Base-by-base conservation (phyloP, 2,888 invertebrate species). In the Rutpela maculata region DNA sequence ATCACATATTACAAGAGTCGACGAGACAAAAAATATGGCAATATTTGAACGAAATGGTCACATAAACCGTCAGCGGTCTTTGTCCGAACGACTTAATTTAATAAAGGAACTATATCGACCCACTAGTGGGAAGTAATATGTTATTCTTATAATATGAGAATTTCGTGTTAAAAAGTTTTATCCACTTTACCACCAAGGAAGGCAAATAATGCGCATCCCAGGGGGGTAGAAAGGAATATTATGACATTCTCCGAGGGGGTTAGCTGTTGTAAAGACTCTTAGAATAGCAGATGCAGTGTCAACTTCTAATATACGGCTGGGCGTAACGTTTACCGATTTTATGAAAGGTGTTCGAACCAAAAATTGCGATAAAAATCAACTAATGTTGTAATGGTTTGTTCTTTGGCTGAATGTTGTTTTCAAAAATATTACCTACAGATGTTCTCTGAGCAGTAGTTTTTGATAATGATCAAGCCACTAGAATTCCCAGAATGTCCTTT, bases 191-290 rank as follows among this genome's bases (percentile, higher is more conserved):
- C 86, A 86, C 87, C 86, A 83, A 83, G 81, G 86, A 84, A 80
- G 85, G 65, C 79, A 77, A 84, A 88, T 87, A 87, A 86, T 86
- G 85, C 75, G 75, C 85, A 65, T 84, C 82, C 78, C 81, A 85
- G 88, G 50, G 88, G 87, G 87, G 87, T 84, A 85, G 82, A 87
- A 87, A 87, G 87, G 87, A 87, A 89, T 89, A 88, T 89, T 88
- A 87, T 88, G 88, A 89, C 89, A 86, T 84, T 86, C 88, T 68
- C 87, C 82, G 81, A 84, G 88, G 88, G 88, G 87, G 86, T 86
- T 82, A 72, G 9, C 57, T 65, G 80, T 82, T 83, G 80, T 83
- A 78, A 71, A 75, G 71, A 74, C 75, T 80, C 76, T 74, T 76
- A 78, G 80, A 80, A 84, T 81, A 83, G 85, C 87, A 87, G 86